Evolutionary conservation across 2,888 invertebrate species (phyloP), one percentile per base, ranked within the genome.

Genomic region (Cosmopolites sordidus): DNA sequence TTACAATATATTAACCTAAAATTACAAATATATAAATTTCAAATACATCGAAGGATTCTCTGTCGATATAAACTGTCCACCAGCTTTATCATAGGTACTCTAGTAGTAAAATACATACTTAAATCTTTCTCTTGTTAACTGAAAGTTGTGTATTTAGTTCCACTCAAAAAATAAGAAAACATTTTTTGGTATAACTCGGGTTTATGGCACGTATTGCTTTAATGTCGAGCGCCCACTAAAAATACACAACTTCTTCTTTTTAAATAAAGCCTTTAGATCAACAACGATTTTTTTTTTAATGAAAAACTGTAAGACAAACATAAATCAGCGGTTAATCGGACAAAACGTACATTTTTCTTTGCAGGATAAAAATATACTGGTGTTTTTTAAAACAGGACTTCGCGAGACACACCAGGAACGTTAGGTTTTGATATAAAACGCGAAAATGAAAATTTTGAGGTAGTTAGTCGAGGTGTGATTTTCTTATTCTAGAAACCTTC

Each of bases 11-110:
- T 67, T 71, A 71, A 67, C 67, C 70, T 73, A 73, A 69, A 67
- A 68, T 67, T 71, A 73, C 69, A 72, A 69, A 72, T 72, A 72
- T 71, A 58, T 58, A 58, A 45, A 43, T 57, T 53, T 53, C 57
- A 62, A 61, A 60, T 67, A 67, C 68, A 69, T 64, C 67, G 69
- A 70, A 70, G 64, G 66, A 69, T 65, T 65, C 65, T 63, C 63
- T 68, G 62, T 62, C 59, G 54, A 64, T 67, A 66, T 64, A 68
- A 22, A 68, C 66, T 67, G 69, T 67, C 65, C 65, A 63, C 69
- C 70, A 69, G 67, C 70, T 65, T 65, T 62, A 68, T 64, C 62
- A 72, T 73, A 74, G 74, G 74, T 74, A 74, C 74, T 73, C 73
- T 73, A 74, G 74, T 74, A 74, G 73, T 71, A 53, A 55, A 55